Base-by-base conservation (phyloP, 2,113 vertebrate species). In the Gallinago jamesoni region DNA sequence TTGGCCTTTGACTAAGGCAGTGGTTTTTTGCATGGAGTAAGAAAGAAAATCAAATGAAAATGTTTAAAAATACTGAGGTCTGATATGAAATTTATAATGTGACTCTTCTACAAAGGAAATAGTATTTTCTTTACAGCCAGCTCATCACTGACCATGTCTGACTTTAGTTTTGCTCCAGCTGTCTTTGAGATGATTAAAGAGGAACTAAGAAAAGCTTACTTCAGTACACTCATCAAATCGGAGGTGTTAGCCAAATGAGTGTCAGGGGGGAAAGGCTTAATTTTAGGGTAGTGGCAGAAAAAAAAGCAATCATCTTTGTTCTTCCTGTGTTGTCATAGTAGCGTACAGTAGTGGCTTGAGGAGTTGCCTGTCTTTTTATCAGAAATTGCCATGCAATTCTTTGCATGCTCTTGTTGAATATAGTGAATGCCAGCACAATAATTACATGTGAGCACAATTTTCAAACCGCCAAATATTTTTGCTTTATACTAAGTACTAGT, bases 231-330 rank as follows among this genome's bases (percentile, higher is more conserved):
- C 73, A 99, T 99, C 97, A 99, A 98, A 82, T 98, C 98, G 1
- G 98, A 98, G 90, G 98, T 98, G 79, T 98, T 99, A 89, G 96
- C 98, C 97, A 99, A 99, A 98, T 99, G 96, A 94, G 98, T 98
- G 60, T 94, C 91, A 72, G 20, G 52, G 50, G 73, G 77, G 55
- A 93, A 95, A 94, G 62, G 72, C 39, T 93, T 87, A 92, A 92
- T 89, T 77, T 91, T 95, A 69, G 86, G 75, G 86, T 89, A 72
- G 41, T 57, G 73, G 22, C 13, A 87, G 76, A 68, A 78, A 64
- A 88, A 47, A n/a, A 91, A 66, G 74, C 76, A 77, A 30, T 78
- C 76, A 68, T 76, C 69, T 90, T 60, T 97, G 47, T 92, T 83
- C 84, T 90, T 41, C n/a, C 45, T 50, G 53, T 79, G 74, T 85